Percentiles rank a stretch among this genome's conserved stretches.
These are phyloP conservation scores for Anastrepha obliqua DNA, from an alignment of 1,140 invertebrate species.

Conservation along the genomic window DNA sequence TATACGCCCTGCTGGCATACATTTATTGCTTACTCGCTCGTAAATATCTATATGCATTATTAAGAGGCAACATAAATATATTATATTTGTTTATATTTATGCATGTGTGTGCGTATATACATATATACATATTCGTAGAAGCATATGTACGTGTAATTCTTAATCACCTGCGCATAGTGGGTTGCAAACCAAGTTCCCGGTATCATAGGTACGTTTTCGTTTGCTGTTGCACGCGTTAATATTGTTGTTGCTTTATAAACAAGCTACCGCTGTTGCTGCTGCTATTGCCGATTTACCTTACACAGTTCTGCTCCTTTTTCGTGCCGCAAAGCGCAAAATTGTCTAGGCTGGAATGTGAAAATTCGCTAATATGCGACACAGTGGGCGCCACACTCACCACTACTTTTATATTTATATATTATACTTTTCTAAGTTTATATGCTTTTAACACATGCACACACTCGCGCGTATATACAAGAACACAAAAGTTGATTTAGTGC, in stretches of 20 bases:
- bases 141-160: not conserved
- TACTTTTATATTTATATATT: not conserved
- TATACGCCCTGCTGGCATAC: slow-evolving; percentile 16
- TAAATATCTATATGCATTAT: not conserved
- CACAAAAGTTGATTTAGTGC: slow-evolving; percentile 37
- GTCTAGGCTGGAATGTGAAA: not conserved
- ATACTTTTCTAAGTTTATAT: not conserved
- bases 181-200: slow-evolving; percentile 36
- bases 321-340: not conserved
- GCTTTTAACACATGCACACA: not conserved
- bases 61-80: too few species aligned
- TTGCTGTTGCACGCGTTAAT: not conserved
- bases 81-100: too few species aligned
- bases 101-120: too few species aligned
- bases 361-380: not conserved
- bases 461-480: not conserved
- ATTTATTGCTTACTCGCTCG: not conserved
- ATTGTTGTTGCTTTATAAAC: not conserved
- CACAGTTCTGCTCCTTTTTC: not conserved
- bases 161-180: slow-evolving; percentile 35
- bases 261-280: not conserved
- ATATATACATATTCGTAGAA: too few species aligned
- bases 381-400: not conserved
- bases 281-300: not conserved
- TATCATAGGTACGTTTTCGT: slow-evolving; percentile 33